Evolutionary conservation across 1,140 invertebrate species (phyloP).

Genomic region (Drosophila pallidifrons): DNA sequence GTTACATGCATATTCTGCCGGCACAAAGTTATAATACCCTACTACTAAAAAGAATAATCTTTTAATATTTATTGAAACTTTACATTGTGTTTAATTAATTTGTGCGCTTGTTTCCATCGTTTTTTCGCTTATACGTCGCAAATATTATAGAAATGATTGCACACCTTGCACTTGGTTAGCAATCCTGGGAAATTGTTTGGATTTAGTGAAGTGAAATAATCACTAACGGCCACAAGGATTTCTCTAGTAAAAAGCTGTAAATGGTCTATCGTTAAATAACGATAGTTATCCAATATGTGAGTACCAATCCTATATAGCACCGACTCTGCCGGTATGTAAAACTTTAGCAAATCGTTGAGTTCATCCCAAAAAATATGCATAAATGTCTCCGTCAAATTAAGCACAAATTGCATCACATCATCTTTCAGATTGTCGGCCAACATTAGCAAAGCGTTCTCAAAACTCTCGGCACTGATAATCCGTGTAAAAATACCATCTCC

Average conservation of each 20-base stretch:
- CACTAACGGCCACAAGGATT: constrained; percentile 26
- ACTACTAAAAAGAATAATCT: constrained; percentile 42
- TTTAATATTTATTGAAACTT: constrained; percentile 57
- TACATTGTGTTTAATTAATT: constrained; percentile 22
- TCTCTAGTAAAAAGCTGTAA: not conserved
- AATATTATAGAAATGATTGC: constrained; percentile 45
- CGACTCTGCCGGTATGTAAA: constrained; percentile 61
- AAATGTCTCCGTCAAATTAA: constrained; percentile 42
- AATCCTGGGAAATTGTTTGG: constrained; percentile 46
- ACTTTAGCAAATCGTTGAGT: constrained; percentile 31
- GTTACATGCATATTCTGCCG: too few species aligned
- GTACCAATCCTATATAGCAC: constrained; percentile 48
- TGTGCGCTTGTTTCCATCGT: too few species aligned
- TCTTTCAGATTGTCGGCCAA: constrained; percentile 29
- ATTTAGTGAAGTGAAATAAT: constrained; percentile 60
- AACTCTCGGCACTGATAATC: constrained; percentile 53
- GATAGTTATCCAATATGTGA: constrained; percentile 24
- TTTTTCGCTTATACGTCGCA: constrained; percentile 29
- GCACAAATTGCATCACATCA: constrained; percentile 20
- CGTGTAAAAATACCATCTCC: constrained; percentile 38
- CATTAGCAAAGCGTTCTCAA: constrained; percentile 32
- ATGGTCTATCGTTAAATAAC: not conserved
- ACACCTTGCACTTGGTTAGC: constrained; percentile 36
- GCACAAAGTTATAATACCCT: too few species aligned
- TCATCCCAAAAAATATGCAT: constrained; percentile 46